Base-by-base conservation (phyloP, 1,140 invertebrate species). In the Tenebrio molitor region DNA sequence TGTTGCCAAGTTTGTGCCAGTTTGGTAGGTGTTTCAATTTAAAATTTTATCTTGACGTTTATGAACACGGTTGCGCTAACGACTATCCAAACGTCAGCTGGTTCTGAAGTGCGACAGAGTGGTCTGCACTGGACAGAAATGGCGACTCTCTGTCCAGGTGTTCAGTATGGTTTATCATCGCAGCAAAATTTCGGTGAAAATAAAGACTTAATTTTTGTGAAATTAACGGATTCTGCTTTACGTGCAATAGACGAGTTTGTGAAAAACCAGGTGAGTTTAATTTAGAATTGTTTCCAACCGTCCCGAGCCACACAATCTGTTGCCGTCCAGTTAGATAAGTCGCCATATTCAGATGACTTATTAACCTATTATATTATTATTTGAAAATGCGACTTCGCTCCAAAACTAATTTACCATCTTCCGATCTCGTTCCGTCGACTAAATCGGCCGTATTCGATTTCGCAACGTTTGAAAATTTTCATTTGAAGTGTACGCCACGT, bases 131-230 rank as follows among this genome's bases (percentile, higher is more conserved):
- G 77, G 80, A 79, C 81, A 83, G 89, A 93, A 93, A 97, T 96
- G 94, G 94, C 94, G 91, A 90, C 92, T 89, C 92, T 96, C 88
- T 91, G 92, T 88, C 92, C 95, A 91, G 94, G 94, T 89, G 90
- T 92, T 88, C 92, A 95, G 89, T 97, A 96, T 93, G 93, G 93
- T 88, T 93, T 96, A 89, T 94, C 93, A 87, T 95, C 95, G 84
- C 92, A 93, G 85, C 89, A 88, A 86, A 89, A 89, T 89, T 91
- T 90, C 87, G 89, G 91, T 88, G 91, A 91, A 87, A 91, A 91
- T 86, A 96, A 95, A 88, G 91, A 93, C 82, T 89, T 96, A 83
- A 90, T 97, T 85, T 95, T 95, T 87, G 93, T 97, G 82, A 97
- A 96, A 90, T 88, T 97, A 82, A 97, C 95, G 79, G 95, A 97